phyloP scores from a whole-genome alignment of 2,888 invertebrate genomes.

The Lathronympha strigana region DNA sequence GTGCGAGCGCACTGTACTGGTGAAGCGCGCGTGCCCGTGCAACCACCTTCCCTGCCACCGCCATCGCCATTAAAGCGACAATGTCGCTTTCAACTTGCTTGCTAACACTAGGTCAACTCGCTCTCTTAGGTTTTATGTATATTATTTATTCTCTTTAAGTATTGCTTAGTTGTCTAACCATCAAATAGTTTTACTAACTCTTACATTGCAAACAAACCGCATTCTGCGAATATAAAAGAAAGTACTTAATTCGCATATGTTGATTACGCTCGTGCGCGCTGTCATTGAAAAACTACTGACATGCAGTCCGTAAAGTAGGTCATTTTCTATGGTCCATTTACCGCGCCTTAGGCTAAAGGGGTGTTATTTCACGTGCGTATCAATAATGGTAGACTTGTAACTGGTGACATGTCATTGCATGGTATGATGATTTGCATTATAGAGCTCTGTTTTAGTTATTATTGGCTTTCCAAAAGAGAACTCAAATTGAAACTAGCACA shows the following conservation, averaged over 20 bases:
- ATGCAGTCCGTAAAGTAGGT: conserved; percentile 26
- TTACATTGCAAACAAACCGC: conserved; percentile 1
- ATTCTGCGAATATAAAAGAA: not conserved
- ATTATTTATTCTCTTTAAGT: conserved; percentile 22
- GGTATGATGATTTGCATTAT: conserved; percentile 21
- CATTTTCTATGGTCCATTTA: conserved; percentile 38
- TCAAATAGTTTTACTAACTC: conserved; percentile 10
- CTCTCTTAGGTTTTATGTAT: conserved; percentile 45
- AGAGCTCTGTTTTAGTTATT: conserved; percentile 18
- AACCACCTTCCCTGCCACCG: conserved; percentile 71
- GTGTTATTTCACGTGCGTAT: conserved; percentile 27
- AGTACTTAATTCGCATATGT: conserved; percentile 9
- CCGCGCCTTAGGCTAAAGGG: conserved; percentile 24
- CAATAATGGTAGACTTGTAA: conserved; percentile 21
- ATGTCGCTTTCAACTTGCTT: conserved; percentile 75
- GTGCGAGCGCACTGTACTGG: conserved; percentile 79
- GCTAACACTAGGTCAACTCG: conserved; percentile 73
- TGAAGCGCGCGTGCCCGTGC: conserved; percentile 57
- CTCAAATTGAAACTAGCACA: conserved; percentile 1
- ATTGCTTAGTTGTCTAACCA: not conserved
- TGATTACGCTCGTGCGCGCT: not conserved
- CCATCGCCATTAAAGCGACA: conserved; percentile 68
- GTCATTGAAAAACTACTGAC: conserved; percentile 6
- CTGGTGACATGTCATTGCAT: conserved; percentile 25
- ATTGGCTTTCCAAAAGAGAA: conserved; percentile 26